phyloP scores from a whole-genome alignment of 2,888 invertebrate species.

The Steinernema scapterisci region DNA sequence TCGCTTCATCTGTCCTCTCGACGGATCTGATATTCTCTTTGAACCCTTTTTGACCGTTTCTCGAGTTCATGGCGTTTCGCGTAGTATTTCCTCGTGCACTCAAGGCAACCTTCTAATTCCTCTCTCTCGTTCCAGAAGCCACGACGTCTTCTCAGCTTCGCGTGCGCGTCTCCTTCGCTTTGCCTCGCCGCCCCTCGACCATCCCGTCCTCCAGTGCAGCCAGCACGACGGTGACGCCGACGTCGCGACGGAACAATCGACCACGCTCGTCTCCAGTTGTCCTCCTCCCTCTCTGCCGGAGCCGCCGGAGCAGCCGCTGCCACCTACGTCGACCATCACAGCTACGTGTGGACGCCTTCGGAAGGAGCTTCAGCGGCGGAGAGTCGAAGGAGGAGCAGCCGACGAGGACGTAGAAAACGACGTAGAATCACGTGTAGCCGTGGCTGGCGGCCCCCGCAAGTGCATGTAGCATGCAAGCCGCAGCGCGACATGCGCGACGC shows the following conservation, averaged over 20 bases:
- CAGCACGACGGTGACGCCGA: constrained; percentile 7
- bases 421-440: neutral
- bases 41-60: too few relatives aligned
- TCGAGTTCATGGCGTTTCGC: too few relatives aligned
- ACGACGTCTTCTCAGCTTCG: constrained; percentile 9
- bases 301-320: neutral
- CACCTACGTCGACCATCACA: neutral
- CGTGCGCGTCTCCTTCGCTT: neutral
- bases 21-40: too few relatives aligned
- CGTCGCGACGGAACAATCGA: constrained; percentile 24
- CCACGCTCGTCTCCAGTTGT: neutral
- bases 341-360: neutral
- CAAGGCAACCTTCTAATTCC: too few relatives aligned
- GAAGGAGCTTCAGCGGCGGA: too few relatives aligned
- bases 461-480: constrained; percentile 20
- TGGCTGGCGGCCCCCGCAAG: constrained; percentile 23
- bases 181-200: neutral
- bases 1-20: too few relatives aligned
- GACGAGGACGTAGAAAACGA: too few relatives aligned
- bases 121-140: neutral
- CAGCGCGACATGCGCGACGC: constrained; percentile 27
- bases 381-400: too few relatives aligned
- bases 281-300: neutral
- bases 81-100: too few relatives aligned
- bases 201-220: neutral